phyloP scores from a whole-genome alignment of 1,140 invertebrate genomes.

The Dolichoris vasculosae region DNA sequence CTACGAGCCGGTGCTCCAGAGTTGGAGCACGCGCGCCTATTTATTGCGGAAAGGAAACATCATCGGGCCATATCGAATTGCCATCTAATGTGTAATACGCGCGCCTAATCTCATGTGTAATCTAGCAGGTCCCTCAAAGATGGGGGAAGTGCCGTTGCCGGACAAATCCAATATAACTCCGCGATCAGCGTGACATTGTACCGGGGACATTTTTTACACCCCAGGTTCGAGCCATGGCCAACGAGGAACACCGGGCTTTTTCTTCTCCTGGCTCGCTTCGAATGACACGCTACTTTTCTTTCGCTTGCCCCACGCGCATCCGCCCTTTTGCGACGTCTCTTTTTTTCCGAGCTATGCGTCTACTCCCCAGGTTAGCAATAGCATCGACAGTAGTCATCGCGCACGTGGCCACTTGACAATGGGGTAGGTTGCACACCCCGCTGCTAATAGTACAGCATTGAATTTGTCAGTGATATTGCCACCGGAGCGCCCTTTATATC shows the following conservation, averaged over 20 bases:
- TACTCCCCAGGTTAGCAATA: background rate
- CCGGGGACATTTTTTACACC: constrained; percentile 46
- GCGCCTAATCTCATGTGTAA: constrained; percentile 71
- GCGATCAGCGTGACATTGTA: constrained; percentile 68
- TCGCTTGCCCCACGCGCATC: background rate
- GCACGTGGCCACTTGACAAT: constrained; percentile 73
- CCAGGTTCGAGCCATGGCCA: background rate
- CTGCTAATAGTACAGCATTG: constrained; percentile 72
- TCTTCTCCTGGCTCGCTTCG: background rate
- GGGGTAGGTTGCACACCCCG: constrained; percentile 52
- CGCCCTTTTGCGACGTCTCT: background rate
- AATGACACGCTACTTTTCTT: constrained; percentile 29
- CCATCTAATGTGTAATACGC: constrained; percentile 43
- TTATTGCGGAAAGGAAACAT: constrained; percentile 49
- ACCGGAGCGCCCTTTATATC: constrained; percentile 51
- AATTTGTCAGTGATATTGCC: constrained; percentile 73
- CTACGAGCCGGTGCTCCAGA: background rate
- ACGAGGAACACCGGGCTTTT: background rate
- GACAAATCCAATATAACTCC: constrained; percentile 70
- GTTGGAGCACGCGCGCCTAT: constrained; percentile 3
- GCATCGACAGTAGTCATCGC: constrained; percentile 52
- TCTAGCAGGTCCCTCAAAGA: constrained; percentile 64
- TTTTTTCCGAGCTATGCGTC: constrained; percentile 6
- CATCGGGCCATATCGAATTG: constrained; percentile 49
- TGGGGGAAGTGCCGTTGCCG: constrained; percentile 51